phyloP scores from a whole-genome alignment of 2,113 vertebrate genomes.

The Mohoua ochrocephala region DNA sequence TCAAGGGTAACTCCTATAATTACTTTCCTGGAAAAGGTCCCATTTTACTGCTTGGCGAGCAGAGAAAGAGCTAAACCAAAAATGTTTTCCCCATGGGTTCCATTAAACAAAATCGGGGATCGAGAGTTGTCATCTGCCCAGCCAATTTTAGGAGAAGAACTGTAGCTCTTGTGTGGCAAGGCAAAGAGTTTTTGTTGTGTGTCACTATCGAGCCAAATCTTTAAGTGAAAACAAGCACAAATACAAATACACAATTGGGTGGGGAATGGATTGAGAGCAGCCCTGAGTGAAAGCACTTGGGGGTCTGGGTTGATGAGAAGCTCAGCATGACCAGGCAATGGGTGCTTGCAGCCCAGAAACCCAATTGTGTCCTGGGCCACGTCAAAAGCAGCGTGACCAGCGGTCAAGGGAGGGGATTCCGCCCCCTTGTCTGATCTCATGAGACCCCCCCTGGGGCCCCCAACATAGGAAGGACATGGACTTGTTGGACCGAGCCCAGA shows the following conservation, averaged over 20 bases:
- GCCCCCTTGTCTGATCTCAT: background rate
- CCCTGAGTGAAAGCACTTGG: background rate
- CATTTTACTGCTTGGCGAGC: background rate
- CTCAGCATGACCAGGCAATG: background rate
- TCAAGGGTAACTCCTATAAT: background rate
- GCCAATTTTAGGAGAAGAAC: background rate
- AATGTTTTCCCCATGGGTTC: background rate
- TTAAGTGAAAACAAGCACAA: background rate
- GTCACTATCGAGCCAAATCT: background rate
- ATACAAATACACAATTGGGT: background rate
- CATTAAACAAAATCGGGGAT: background rate
- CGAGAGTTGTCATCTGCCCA: background rate
- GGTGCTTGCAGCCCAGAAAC: background rate
- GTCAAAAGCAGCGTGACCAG: background rate
- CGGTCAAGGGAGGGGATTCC: background rate
- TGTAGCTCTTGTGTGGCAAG: background rate
- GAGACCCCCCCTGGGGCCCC: background rate
- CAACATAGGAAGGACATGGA: background rate
- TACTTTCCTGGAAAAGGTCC: background rate
- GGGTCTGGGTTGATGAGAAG: background rate
- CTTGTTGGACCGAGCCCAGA: background rate
- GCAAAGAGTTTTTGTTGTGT: background rate
- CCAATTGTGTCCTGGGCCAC: rapidly evolving
- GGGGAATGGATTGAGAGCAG: background rate
- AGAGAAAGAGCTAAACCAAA: background rate